phyloP scores from a whole-genome alignment of 2,888 invertebrate genomes.

The Xylota sylvarum region DNA sequence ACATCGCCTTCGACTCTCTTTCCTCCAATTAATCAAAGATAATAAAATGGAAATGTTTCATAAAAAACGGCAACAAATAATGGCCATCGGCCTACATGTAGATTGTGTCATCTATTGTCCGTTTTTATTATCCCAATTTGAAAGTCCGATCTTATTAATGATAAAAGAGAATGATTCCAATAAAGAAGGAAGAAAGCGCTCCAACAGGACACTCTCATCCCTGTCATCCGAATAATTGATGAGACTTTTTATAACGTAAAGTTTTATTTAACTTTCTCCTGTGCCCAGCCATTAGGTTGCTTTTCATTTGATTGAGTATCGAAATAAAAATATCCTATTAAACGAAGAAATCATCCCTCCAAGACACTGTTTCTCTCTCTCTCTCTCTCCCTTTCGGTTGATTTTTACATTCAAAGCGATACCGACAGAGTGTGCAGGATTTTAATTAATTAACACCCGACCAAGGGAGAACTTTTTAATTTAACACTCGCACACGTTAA shows the following conservation, averaged over 20 bases:
- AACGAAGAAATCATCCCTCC: neutral
- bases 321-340: conserved; percentile 35
- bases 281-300: conserved; percentile 37
- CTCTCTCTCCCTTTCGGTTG: conserved; percentile 3
- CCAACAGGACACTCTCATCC: conserved; percentile 4
- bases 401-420: conserved; percentile 5
- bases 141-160: conserved; percentile 66
- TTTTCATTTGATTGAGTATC: conserved; percentile 55
- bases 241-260: conserved; percentile 32
- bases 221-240: conserved; percentile 38
- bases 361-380: too few species aligned
- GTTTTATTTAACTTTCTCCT: conserved; percentile 21
- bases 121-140: conserved; percentile 58
- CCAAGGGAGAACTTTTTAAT: conserved; percentile 57
- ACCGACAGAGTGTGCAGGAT: conserved; percentile 12
- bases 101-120: conserved; percentile 59
- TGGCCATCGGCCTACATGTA: conserved; percentile 41
- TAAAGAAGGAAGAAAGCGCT: conserved; percentile 21
- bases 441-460: conserved; percentile 67
- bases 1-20: neutral
- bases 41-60: conserved; percentile 46
- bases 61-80: conserved; percentile 53
- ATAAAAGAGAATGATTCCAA: conserved; percentile 48
- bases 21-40: conserved; percentile 57
- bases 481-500: conserved; percentile 52